Conservation (phyloP, 1,140 invertebrate genomes). For the Drosophila serrata region DNA sequence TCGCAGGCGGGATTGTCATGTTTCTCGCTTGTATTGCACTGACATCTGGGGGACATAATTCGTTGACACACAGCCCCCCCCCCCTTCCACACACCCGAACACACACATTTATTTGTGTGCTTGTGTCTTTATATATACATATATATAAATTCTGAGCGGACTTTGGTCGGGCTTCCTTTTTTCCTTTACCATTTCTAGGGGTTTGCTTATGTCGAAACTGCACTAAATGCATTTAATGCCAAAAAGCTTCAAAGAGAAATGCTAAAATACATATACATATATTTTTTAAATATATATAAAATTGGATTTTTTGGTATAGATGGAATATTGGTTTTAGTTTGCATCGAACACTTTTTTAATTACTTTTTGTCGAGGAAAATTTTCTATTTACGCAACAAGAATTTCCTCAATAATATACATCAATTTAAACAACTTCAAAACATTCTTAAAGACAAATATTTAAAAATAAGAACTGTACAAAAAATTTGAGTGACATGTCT, state of each 20-base stretch:
- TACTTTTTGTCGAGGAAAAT: neutral
- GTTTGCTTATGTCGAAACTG: conserved; percentile 56
- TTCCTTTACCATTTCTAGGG: conserved; percentile 2
- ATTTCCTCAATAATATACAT: neutral
- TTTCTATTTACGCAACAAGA: too few relatives aligned
- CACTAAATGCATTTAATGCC: conserved; percentile 49
- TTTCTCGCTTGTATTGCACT: conserved; percentile 74
- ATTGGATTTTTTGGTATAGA: neutral
- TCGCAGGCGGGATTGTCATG: conserved; percentile 62
- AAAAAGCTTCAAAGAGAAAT: conserved; percentile 24
- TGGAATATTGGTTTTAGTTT: neutral
- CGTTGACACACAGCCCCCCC: conserved; percentile 58
- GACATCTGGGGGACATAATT: conserved; percentile 78
- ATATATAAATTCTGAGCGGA: conserved; percentile 38
- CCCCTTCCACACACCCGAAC: conserved; percentile 27
- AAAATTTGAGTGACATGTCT: neutral
- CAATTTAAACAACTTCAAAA: neutral
- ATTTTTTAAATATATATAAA: conserved; percentile 3
- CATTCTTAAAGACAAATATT: neutral
- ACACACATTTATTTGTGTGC: conserved; percentile 38
- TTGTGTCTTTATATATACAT: conserved; percentile 35
- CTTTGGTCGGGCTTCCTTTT: conserved; percentile 41
- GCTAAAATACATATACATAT: conserved; percentile 7
- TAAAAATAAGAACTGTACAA: too few relatives aligned
- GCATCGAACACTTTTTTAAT: neutral